A percentile compares a stretch with the other conserved stretches of the same genome.
phyloP scores from a whole-genome alignment of 1,140 invertebrate genomes.

The Drosophila setifemur region DNA sequence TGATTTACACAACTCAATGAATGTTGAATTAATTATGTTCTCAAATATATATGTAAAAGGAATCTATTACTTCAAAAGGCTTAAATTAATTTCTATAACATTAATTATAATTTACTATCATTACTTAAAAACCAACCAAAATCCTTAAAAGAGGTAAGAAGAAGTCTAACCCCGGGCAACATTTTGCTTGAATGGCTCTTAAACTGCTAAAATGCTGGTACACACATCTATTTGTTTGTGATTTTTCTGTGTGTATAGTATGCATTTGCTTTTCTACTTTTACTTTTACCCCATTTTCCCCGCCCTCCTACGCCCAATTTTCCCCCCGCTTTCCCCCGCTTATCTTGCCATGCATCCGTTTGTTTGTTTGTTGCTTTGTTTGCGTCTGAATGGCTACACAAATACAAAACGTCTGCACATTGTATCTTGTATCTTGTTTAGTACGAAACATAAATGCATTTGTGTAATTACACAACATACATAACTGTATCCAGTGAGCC shows the following conservation, averaged over 20 bases:
- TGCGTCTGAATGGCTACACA: constrained; percentile 72
- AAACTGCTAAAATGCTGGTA: constrained; percentile 59
- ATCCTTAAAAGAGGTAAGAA: background rate
- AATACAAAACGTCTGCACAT: constrained; percentile 71
- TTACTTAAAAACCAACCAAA: background rate
- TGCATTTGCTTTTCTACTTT: constrained; percentile 53
- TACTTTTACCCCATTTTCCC: constrained; percentile 7
- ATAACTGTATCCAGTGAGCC: constrained; percentile 50
- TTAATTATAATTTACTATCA: background rate
- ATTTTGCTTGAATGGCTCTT: constrained; percentile 47
- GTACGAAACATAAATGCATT: constrained; percentile 69
- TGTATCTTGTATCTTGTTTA: constrained; percentile 48
- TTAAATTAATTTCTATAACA: no score
- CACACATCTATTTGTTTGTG: constrained; percentile 52
- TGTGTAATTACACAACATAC: constrained; percentile 70
- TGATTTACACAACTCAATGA: no score
- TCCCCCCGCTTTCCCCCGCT: background rate
- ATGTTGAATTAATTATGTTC: no score
- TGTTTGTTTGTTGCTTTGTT: constrained; percentile 51
- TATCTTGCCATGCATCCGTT: constrained; percentile 12
- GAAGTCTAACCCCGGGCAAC: background rate
- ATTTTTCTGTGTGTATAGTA: constrained; percentile 48
- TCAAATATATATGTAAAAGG: no score
- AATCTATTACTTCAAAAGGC: no score
- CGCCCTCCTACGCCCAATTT: no score